Evolutionary conservation across 2,888 invertebrate species (phyloP).

Genomic region (Chrysolina americana): DNA sequence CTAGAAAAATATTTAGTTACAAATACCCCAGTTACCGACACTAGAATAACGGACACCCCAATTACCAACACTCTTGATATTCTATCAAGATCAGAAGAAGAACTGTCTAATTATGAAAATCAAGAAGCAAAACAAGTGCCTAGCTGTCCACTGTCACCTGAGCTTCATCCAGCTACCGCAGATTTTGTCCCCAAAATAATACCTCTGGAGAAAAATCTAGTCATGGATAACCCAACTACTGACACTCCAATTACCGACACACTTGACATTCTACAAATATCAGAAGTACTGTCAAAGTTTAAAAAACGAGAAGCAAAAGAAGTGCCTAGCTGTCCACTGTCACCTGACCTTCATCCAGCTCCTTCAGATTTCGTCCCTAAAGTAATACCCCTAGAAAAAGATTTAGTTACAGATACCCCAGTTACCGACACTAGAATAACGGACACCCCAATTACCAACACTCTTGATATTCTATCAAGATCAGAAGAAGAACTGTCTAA

Average conservation of each 20-base stretch:
- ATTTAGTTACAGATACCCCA: neutral
- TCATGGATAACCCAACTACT: too few relatives aligned
- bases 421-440: too few relatives aligned
- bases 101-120: neutral
- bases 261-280: too few relatives aligned
- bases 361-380: slow-evolving; percentile 21
- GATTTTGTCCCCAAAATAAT: slow-evolving; percentile 40
- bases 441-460: too few relatives aligned
- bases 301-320: neutral
- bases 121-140: neutral
- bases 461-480: too few relatives aligned
- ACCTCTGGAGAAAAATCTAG: slow-evolving; percentile 45
- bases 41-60: too few relatives aligned
- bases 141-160: slow-evolving; percentile 21
- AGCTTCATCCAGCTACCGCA: neutral
- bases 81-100: too few relatives aligned
- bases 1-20: slow-evolving; percentile 40
- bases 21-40: neutral
- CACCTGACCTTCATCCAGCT: slow-evolving; percentile 1
- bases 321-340: slow-evolving; percentile 14
- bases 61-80: too few relatives aligned
- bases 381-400: slow-evolving; percentile 49
- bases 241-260: too few relatives aligned
- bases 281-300: neutral
- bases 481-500: neutral